These are phyloP conservation scores for Acanthosepion lycidas DNA, from an alignment of 2,888 invertebrate genomes.

Conservation along the genomic window DNA sequence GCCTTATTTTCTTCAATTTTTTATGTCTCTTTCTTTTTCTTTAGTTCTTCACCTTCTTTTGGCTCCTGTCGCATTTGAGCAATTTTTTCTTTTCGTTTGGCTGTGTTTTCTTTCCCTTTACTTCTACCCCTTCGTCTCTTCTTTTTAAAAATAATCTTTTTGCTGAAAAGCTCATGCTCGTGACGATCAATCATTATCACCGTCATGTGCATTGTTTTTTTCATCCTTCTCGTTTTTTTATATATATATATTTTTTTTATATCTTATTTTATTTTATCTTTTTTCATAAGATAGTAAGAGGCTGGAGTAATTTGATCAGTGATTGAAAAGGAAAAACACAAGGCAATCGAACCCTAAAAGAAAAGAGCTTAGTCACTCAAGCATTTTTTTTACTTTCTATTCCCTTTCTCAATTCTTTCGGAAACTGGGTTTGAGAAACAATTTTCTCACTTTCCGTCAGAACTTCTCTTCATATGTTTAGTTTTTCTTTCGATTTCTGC, in stretches of 20 bases:
- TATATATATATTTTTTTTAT: neutral
- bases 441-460: neutral
- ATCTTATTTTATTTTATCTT: neutral
- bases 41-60: neutral
- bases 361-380: neutral
- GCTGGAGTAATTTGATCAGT: neutral
- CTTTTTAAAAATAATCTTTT: neutral
- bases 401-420: neutral
- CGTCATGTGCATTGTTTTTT: neutral
- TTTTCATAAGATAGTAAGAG: neutral
- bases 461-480: neutral
- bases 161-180: neutral
- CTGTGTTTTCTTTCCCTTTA: neutral
- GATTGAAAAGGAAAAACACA: neutral
- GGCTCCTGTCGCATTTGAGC: neutral
- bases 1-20: neutral
- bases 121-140: neutral
- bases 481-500: constrained; percentile 16
- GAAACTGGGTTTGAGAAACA: neutral
- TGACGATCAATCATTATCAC: constrained; percentile 33
- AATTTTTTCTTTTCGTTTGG: neutral
- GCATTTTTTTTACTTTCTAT: neutral
- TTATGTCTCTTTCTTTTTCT: neutral
- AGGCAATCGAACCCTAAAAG: constrained; percentile 4
- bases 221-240: neutral